Base-by-base conservation (phyloP, 2,888 invertebrate genomes). In the Lapara coniferarum region DNA sequence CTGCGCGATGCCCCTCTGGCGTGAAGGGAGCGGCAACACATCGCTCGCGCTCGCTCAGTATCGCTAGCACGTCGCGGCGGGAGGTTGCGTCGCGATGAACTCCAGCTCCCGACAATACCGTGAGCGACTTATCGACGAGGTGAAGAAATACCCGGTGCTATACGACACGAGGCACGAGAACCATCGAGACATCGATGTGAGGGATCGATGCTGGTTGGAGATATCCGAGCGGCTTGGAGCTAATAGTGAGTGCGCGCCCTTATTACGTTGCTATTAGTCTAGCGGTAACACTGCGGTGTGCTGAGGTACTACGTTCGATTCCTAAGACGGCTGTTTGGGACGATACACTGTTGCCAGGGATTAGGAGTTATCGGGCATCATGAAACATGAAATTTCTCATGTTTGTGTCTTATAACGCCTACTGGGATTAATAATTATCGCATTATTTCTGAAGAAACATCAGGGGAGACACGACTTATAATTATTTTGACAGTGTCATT, bases 141-240 rank as follows among this genome's bases (percentile, higher is more conserved):
- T 93, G 79, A 89, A 88, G 80, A 88, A 87, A 73, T 89, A 86
- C 71, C 93, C 92, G 1, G 91, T 92, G 74, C 74, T 93, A 72
- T 93, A 93, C 82, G 90, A 93, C 84, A 92, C 92, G 66, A 77
- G 86, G 55, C 89, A 92, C 75, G 92, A 92, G 77, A 85, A 89
- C 75, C 92, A 93, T 72, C 82, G 91, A 30, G 93, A 93, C 75
- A 89, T 89, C 72, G 92, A 91, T 73, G 87, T 88, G 58, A 77
- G 92, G 13, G 93, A 93, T 81, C 87, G 89, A 72, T 91, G 92
- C 83, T 93, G 93, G 93, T 80, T 82, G 46, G 91, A 92, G 77
- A 93, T 93, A 75, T 87, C 92, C 44, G 87, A 86, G 70, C 84
- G 86, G 16, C 84, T 93, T 68, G 90, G 89, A 52, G 89, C 89